These are phyloP conservation scores for Baryphthengus martii DNA, from an alignment of 2,113 vertebrate species.

Conservation along the genomic window DNA sequence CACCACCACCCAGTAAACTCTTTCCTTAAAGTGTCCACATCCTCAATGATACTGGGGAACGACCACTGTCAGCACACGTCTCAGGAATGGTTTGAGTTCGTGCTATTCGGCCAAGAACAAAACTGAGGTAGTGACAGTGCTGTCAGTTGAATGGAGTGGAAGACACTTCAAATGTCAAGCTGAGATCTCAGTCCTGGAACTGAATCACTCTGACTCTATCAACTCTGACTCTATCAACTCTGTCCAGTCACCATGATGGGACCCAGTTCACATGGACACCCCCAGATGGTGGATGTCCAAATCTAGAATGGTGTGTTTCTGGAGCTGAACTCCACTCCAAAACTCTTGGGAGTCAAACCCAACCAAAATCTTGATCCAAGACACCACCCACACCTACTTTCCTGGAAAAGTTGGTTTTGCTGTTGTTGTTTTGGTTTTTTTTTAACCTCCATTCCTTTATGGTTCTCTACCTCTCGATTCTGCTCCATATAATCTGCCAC, in stretches of 20 bases:
- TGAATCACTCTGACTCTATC: background rate
- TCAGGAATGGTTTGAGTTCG: background rate
- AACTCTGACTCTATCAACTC: background rate
- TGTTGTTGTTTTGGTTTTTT: too few relatives aligned
- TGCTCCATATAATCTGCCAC: background rate
- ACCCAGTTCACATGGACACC: background rate
- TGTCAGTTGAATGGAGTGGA: background rate
- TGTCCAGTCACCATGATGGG: rapidly evolving
- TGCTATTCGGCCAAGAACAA: background rate
- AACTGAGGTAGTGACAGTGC: background rate
- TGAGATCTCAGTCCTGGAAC: background rate
- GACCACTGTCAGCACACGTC: background rate
- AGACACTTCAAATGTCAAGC: background rate
- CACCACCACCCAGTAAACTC: background rate
- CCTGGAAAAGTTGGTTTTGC: background rate
- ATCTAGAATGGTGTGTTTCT: background rate
- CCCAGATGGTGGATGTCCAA: background rate
- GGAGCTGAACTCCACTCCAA: background rate
- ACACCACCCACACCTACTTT: background rate
- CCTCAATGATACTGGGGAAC: background rate
- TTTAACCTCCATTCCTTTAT: background rate
- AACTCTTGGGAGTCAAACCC: rapidly evolving
- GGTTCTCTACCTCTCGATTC: background rate
- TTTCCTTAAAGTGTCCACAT: background rate
- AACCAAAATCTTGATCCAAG: background rate